Base-by-base conservation (phyloP, 2,888 invertebrate species). In the Neocrepidodera transversa region DNA sequence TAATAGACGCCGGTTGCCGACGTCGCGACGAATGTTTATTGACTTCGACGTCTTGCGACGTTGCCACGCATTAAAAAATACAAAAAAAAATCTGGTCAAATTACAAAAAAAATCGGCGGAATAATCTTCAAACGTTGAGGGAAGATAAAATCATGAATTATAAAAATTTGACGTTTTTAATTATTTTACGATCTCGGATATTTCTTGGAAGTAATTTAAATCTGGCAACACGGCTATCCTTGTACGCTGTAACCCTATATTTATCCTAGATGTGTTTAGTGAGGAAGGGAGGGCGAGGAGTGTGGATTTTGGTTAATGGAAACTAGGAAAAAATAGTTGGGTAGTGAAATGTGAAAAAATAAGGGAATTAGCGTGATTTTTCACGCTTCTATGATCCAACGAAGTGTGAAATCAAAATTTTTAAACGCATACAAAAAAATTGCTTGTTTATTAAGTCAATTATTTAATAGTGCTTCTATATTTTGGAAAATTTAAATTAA, bases 281-380 rank as follows among this genome's bases (percentile, higher is more conserved):
- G 47, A 48, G 60, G 28, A 55, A 54, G 36, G 43, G 49, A 49
- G 54, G 40, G 54, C 13, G 42, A 47, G 18, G 45, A 16, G n/a
- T n/a, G n/a, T n/a, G 23, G 38, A 13, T 49, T 40, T 59, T 18
- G n/a, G 32, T 26, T 28, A 26, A 35, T 52, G 23, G 26, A 36
- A 48, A 32, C 20, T 50, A 35, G 32, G 20, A 35, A 45, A 49
- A 48, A 49, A 45, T 45, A 51, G 32, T 28, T 7, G 28, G 26
- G 13, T 28, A n/a, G 53, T 53, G 64, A 61, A 56, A 64, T 64
- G 62, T 62, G 55, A 64, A 60, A 60, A 43, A 45, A 40, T 35
- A 48, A 48, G 40, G 38, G 26, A 30, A 13, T n/a, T 23, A 36
- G 57, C 62, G 64, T 59, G 61, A 59, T 13, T 13, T 40, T 10